Evolutionary conservation across 2,888 invertebrate species (phyloP).

Genomic region (Amaurobius ferox): DNA sequence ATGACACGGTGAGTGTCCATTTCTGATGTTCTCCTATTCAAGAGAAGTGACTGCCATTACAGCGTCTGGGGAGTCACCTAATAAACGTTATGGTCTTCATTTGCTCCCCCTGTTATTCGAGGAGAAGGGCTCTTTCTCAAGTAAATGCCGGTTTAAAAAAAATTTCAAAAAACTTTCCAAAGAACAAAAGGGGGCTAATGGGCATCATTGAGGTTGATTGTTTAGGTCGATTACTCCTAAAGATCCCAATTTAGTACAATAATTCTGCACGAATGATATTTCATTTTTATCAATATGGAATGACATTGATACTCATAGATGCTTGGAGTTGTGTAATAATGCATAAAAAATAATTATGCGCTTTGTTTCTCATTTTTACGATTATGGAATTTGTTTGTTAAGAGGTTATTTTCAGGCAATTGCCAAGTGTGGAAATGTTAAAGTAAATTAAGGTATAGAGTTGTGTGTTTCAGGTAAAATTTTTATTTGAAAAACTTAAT

Average conservation of each 20-base stretch:
- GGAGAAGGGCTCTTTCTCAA: slow-evolving; percentile 46
- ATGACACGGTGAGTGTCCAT: slow-evolving; percentile 52
- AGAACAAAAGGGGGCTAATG: slow-evolving; percentile 44
- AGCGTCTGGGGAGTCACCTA: slow-evolving; percentile 49
- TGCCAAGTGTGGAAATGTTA: too few relatives aligned
- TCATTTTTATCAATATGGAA: background rate
- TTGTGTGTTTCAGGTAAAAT: too few relatives aligned
- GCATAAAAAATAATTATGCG: background rate
- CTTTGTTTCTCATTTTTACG: background rate
- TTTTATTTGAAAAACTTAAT: too few relatives aligned
- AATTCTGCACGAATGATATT: background rate
- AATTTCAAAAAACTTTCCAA: slow-evolving; percentile 6
- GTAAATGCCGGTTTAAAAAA: slow-evolving; percentile 68
- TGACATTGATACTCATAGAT: background rate
- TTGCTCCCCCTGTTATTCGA: slow-evolving; percentile 58
- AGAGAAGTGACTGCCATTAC: slow-evolving; percentile 34
- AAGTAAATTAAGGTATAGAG: too few relatives aligned
- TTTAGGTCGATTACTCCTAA: slow-evolving; percentile 11
- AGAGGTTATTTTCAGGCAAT: background rate
- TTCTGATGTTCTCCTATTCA: slow-evolving; percentile 56
- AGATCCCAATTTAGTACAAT: background rate
- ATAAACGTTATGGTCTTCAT: slow-evolving; percentile 70
- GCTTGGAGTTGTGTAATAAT: background rate
- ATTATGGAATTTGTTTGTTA: background rate
- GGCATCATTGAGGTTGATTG: slow-evolving; percentile 12